Evolutionary conservation across 2,113 vertebrate genomes (phyloP).

Genomic region (Boulengeromyrus knoepffleri): DNA sequence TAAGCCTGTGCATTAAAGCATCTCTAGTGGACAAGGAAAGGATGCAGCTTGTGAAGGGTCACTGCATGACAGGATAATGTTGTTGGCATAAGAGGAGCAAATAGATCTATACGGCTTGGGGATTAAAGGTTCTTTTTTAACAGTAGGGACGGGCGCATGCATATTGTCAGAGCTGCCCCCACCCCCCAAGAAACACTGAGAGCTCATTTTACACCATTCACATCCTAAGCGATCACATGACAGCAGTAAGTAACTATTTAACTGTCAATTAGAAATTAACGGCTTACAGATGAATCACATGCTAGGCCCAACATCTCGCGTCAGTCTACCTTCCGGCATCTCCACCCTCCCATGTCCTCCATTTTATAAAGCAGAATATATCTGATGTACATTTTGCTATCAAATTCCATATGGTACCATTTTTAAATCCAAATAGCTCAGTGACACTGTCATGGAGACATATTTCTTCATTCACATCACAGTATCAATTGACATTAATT

Average conservation of each 20-base stretch:
- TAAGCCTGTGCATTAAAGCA: background rate
- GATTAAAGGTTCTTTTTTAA: background rate
- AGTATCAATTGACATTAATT: background rate
- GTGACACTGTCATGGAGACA: background rate
- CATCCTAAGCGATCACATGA: background rate
- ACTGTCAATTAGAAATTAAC: background rate
- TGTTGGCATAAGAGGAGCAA: background rate
- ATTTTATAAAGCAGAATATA: background rate
- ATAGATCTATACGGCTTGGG: background rate
- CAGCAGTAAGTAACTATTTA: background rate
- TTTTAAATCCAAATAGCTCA: background rate
- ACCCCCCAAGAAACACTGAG: background rate
- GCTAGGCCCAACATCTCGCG: background rate
- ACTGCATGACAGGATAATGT: background rate
- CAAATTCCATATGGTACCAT: background rate
- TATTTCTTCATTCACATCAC: background rate
- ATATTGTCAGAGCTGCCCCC: background rate
- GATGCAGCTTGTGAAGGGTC: background rate
- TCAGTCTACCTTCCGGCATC: background rate
- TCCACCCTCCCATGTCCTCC: background rate
- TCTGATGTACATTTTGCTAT: background rate
- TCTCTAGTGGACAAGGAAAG: background rate
- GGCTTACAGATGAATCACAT: background rate
- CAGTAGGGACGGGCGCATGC: background rate
- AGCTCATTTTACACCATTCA: background rate